Evolutionary conservation across 2,888 invertebrate species (phyloP).

Genomic region (Troilus luridus): DNA sequence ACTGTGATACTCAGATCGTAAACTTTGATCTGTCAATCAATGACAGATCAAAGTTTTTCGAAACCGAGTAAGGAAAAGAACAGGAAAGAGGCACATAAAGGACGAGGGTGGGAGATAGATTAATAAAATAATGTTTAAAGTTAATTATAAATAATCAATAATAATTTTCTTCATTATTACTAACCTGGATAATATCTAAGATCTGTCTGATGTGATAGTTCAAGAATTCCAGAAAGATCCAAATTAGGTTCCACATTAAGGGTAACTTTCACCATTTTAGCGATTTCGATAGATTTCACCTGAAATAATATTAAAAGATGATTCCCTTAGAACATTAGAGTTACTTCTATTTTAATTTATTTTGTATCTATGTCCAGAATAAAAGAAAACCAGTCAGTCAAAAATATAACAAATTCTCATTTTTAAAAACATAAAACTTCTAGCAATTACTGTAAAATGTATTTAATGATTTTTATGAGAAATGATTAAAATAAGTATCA

Average conservation of each 20-base stretch:
- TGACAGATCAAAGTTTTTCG: not conserved
- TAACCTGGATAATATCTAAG: slow-evolving; percentile 72
- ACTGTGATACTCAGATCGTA: too few species aligned
- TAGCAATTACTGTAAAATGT: too few species aligned
- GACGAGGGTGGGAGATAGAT: not conserved
- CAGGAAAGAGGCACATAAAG: not conserved
- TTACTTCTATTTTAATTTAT: not conserved
- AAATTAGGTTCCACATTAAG: slow-evolving; percentile 74
- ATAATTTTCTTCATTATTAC: not conserved
- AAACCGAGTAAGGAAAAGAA: not conserved
- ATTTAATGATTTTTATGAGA: too few species aligned
- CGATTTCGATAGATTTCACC: slow-evolving; percentile 7
- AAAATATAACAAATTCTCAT: too few species aligned
- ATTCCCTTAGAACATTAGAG: not conserved
- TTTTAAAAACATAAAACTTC: too few species aligned
- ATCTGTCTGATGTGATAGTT: slow-evolving; percentile 68
- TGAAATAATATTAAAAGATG: slow-evolving; percentile 26
- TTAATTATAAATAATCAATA: not conserved
- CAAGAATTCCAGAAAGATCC: slow-evolving; percentile 67
- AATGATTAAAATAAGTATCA: too few species aligned
- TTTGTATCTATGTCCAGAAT: too few species aligned
- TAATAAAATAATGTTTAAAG: not conserved
- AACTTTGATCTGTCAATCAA: too few species aligned
- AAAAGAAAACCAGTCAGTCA: too few species aligned
- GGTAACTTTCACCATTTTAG: slow-evolving; percentile 69